Base-by-base conservation (phyloP, 1,140 invertebrate genomes). In the Euura lappo region DNA sequence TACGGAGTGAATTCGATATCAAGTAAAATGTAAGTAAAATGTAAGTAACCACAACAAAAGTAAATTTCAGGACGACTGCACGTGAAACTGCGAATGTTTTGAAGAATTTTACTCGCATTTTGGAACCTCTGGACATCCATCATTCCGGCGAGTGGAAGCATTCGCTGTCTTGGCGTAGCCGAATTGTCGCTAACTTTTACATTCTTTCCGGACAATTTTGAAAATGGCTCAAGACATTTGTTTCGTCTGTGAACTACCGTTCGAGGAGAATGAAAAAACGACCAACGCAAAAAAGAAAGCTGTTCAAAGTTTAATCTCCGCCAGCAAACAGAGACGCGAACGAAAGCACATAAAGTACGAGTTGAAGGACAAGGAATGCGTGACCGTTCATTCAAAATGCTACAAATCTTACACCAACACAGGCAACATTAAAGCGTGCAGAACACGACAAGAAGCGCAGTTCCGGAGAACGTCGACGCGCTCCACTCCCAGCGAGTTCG, bases 261-360 rank as follows among this genome's bases (percentile, higher is more conserved):
- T 51, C 47, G 47, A 51, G 47, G 47, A 51, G n/a, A n/a, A 51
- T 51, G 47, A 51, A 51, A 51, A 51, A 51, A 51, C 11, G n/a
- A 51, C 7, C 7, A 51, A 7, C 47, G 47, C 47, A 51, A 7
- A 51, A n/a, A 51, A 51, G 47, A 51, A 51, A 2, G 47, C 7
- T n/a, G n/a, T 51, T 51, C 7, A 51, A 51, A 51, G n/a, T 8
- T n/a, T 51, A 51, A 51, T 51, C 47, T 2, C 2, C 47, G 47
- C 47, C 47, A 51, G 47, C 47, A 7, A n/a, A 8, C 7, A 51
- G n/a, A 51, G 47, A 51, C 7, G 7, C 7, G 47, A 2, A 7
- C 7, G 47, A 51, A 51, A 51, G 47, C 11, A 51, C 11, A 8
- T 8, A 8, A 51, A 51, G 47, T 51, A 51, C 11, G n/a, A 51